These are phyloP conservation scores for Poecile atricapillus DNA, from an alignment of 2,113 vertebrate species.

Conservation along the genomic window DNA sequence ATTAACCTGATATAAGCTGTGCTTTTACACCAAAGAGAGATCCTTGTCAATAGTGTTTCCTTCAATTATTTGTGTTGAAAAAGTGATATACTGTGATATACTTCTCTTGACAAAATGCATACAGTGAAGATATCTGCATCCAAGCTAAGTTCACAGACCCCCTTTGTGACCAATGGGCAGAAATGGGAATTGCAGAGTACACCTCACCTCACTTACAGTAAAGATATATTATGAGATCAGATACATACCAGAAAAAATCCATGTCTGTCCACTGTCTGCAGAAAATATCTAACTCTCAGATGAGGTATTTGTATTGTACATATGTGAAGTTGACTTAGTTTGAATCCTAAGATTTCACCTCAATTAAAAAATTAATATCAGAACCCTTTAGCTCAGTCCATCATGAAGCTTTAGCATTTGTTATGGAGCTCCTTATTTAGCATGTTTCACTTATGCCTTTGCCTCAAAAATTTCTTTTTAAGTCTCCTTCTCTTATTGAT, in stretches of 20 bases:
- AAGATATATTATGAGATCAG: neutral
- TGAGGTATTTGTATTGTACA: neutral
- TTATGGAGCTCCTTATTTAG: neutral
- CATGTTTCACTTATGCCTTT: neutral
- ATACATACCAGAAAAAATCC: neutral
- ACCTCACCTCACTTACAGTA: neutral
- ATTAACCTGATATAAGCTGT: neutral
- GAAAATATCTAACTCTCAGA: neutral
- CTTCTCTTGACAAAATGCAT: neutral
- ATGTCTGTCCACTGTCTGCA: neutral
- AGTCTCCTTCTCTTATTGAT: neutral
- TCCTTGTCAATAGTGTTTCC: neutral
- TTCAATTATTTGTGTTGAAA: neutral
- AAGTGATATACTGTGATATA: neutral
- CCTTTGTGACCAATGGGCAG: neutral
- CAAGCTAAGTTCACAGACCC: fast-evolving
- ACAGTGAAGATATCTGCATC: neutral
- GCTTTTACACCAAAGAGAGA: neutral
- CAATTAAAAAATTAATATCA: neutral
- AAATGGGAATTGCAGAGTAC: neutral
- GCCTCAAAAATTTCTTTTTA: neutral
- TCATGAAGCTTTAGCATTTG: neutral
- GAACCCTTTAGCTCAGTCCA: neutral
- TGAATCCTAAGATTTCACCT: neutral
- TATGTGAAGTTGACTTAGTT: neutral